Evolutionary conservation across 1,140 invertebrate genomes (phyloP).

Genomic region (Onthophagus taurus): DNA sequence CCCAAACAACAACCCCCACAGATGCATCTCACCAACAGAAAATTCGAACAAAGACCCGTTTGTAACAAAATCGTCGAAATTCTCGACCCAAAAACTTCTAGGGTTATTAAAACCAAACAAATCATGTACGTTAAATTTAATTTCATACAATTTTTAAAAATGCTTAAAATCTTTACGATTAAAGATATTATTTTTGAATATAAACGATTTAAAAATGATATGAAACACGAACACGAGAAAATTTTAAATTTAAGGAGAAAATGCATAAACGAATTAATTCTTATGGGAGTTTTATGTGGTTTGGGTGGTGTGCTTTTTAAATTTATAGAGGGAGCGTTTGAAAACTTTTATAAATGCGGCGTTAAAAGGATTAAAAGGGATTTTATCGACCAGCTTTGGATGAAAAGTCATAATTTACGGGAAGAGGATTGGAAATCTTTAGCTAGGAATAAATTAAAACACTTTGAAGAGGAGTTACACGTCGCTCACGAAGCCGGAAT

Average conservation of each 20-base stretch:
- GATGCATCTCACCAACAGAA: constrained; percentile 11
- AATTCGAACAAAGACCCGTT: constrained; percentile 12
- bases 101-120: constrained; percentile 21
- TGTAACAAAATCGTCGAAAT: constrained; percentile 33
- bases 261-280: constrained; percentile 54
- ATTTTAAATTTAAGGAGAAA: constrained; percentile 51
- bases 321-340: constrained; percentile 69
- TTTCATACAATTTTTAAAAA: constrained; percentile 20
- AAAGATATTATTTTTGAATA: constrained; percentile 41
- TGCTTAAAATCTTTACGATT: constrained; percentile 22
- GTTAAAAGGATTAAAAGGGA: constrained; percentile 77
- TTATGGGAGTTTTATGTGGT: constrained; percentile 64
- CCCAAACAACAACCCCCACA: constrained; percentile 18
- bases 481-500: constrained; percentile 72
- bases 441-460: constrained; percentile 66
- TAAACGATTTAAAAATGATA: constrained; percentile 47
- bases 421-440: constrained; percentile 84
- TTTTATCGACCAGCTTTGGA: constrained; percentile 73
- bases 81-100: constrained; percentile 30
- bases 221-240: constrained; percentile 43
- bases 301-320: constrained; percentile 68
- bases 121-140: constrained; percentile 9
- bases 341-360: constrained; percentile 78
- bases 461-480: constrained; percentile 80
- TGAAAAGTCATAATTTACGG: constrained; percentile 63